These are phyloP conservation scores for Sinocyclocheilus grahami DNA, from an alignment of 2,113 vertebrate genomes.

Conservation along the genomic window DNA sequence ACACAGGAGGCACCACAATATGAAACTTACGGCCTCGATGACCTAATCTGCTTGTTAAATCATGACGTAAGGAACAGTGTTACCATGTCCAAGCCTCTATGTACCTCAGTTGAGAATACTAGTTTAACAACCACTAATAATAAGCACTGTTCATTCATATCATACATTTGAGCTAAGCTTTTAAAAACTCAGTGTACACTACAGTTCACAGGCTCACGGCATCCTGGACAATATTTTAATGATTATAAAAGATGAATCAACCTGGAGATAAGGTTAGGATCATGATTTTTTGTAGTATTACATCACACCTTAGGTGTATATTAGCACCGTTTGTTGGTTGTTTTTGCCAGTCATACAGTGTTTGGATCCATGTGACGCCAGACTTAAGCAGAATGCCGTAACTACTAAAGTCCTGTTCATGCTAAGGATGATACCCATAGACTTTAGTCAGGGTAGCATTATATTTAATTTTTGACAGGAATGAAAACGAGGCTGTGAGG, in stretches of 20 bases:
- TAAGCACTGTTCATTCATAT: no score
- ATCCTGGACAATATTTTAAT: not conserved
- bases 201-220: no score
- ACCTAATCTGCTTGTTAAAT: not conserved
- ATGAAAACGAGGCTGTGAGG: no score
- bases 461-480: no score
- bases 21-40: not conserved
- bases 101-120: not conserved
- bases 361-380: not conserved
- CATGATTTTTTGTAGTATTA: not conserved
- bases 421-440: not conserved
- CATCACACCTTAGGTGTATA: not conserved
- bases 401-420: not conserved
- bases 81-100: not conserved
- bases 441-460: no score
- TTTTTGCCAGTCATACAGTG: no score
- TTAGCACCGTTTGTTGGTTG: not conserved
- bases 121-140: not conserved
- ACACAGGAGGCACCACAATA: not conserved
- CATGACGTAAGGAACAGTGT: not conserved
- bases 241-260: constrained; percentile 1
- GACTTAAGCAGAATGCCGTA: not conserved
- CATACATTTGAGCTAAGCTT: not conserved
- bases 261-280: not conserved
- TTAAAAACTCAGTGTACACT: no score